phyloP scores from a whole-genome alignment of 2,797 vertebrate genomes.

The Tokudaia tokunoshimensis region DNA sequence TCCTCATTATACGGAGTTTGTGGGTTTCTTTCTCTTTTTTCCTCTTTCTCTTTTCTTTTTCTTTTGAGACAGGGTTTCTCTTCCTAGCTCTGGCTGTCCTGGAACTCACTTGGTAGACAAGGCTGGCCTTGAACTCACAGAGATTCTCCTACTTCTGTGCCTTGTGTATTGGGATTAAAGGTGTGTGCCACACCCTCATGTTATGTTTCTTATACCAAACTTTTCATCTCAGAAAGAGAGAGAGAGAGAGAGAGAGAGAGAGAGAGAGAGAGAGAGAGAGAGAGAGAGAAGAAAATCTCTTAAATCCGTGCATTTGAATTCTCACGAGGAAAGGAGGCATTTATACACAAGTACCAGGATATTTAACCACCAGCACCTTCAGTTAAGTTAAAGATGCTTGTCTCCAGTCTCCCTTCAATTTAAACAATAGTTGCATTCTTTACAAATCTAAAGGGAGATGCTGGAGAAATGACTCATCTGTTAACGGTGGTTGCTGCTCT shows the following conservation, averaged over 20 bases:
- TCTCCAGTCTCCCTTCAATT: background rate
- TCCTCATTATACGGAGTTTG: background rate
- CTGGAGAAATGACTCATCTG: background rate
- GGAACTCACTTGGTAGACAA: background rate
- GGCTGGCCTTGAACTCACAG: background rate
- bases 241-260: too few species aligned
- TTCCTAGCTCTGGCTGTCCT: background rate
- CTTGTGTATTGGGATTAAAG: background rate
- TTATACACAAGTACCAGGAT: background rate
- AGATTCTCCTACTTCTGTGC: background rate
- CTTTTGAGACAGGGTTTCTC: background rate
- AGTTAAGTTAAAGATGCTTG: background rate
- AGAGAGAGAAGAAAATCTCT: background rate
- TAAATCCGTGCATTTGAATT: background rate
- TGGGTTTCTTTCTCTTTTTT: too few species aligned
- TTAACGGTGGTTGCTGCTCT: background rate
- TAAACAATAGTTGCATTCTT: background rate
- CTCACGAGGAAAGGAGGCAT: background rate
- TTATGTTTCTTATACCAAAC: background rate
- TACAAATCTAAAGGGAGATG: background rate
- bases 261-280: too few species aligned
- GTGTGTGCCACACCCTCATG: background rate
- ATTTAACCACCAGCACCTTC: conserved; percentile 11
- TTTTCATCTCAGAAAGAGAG: background rate
- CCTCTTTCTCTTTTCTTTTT: background rate